Evolutionary conservation across 2,797 vertebrate genomes (phyloP), one percentile per base, ranked within the genome.

Genomic region (Sitta carolinensis): DNA sequence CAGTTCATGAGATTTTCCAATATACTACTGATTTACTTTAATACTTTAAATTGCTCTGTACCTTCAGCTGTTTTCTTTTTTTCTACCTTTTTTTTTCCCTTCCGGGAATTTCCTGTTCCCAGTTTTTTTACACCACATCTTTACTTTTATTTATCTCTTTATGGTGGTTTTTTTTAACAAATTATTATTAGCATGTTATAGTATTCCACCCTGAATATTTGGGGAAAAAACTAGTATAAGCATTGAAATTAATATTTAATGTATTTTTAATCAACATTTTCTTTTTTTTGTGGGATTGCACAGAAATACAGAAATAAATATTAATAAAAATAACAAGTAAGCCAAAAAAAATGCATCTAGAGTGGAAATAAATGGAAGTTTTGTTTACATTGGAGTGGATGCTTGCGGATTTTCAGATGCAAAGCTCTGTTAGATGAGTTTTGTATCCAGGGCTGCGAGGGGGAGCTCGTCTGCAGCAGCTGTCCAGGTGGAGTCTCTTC

Each of bases 281-380:
- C 30, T 36, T 22, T 40, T 72, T 84, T 43, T 58, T 13, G 21
- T 38, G 7, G 3, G 10, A 64, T 22, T 12, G 2, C 10, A 43
- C 3, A 63, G 38, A 83, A 21, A 57, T 25, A 12, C 3, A 70
- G 45, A 79, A 77, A 57, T 10, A 81, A 76, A 52, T 61, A 78
- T 38, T 80, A 73, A 70, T 40, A 84, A 40, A 84, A 84, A 67
- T 47, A 84, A 30, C 1, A 54, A 29, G 2, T 4, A 54, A 79
- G 4, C 25, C 25, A 34, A 40, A 36, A 29, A 48, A 8, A 32
- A 19, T 3, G 1, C 2, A 40, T 7, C 2, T 4, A 30, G 45
- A 54, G 6, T 18, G 38, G 40, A 80, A 94, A 67, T 66, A 59
- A 87, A 36, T 13, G 55, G 17, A 36, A n/a, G 2, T 17, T 91